phyloP scores from a whole-genome alignment of 2,797 vertebrate species.

The Crax fasciolata region DNA sequence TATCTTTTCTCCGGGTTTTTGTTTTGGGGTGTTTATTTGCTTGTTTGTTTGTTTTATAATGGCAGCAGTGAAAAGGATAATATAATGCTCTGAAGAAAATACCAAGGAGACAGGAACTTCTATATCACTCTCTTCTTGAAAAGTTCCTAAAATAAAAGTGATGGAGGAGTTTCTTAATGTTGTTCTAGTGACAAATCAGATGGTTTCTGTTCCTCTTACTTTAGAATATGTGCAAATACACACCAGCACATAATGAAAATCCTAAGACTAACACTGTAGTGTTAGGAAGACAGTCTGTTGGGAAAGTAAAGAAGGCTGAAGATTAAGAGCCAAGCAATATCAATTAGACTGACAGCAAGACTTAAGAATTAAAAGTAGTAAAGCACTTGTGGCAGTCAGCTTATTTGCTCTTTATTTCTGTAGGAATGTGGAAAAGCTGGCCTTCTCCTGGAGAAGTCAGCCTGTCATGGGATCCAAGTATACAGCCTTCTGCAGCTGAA shows the following conservation, averaged over 20 bases:
- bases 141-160: background rate
- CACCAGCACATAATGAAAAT: background rate
- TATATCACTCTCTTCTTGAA: background rate
- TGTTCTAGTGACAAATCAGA: background rate
- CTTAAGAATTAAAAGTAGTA: background rate
- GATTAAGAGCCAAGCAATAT: background rate
- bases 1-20: background rate
- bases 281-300: background rate
- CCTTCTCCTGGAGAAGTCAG: slow-evolving; percentile 7
- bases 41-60: background rate
- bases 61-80: background rate
- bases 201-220: background rate
- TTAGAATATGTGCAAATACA: background rate
- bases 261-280: background rate
- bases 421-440: slow-evolving; percentile 29
- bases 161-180: background rate
- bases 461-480: background rate
- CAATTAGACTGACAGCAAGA: background rate
- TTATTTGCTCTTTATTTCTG: background rate
- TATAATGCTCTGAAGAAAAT: background rate
- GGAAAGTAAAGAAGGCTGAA: background rate
- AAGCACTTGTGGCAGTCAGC: background rate
- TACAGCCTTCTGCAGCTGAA: background rate
- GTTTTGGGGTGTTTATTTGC: background rate
- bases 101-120: background rate